Base-by-base conservation (phyloP, 1,140 invertebrate species). In the Drosophila ambigua region DNA sequence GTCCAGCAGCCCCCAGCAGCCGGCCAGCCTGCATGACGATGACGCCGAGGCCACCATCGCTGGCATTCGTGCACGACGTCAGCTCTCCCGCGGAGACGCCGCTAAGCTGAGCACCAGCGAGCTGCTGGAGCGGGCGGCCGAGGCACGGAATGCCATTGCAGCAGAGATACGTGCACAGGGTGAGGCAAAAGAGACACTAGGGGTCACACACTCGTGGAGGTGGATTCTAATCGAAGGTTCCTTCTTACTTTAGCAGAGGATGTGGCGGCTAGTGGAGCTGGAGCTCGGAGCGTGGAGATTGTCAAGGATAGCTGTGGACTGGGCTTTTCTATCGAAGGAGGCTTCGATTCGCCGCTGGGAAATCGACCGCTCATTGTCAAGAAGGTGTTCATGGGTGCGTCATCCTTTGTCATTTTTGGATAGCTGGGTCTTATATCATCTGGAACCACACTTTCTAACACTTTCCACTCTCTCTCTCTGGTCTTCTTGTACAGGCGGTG, bases 281-380 rank as follows among this genome's bases (percentile, higher is more conserved):
- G 90, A 8, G 76, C 90, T 39, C 81, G 90, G 5, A 71, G 69
- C 24, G 93, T 97, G 43, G 94, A 94, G 58, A 94, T 98, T 72
- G 93, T 94, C 15, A 98, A 98, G 90, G 97, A 98, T 78, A 96
- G 96, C 65, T 96, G 96, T 67, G 97, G 97, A 8, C 93, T 98
- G 44, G 98, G 98, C 46, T 98, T 99, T 91, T 97, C 97, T 82
- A 94, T 99, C 45, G 97, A 98, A 90, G 98, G 98, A 59, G 98
- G 98, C 20, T 95, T 96, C 79, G 97, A 97, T 81, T 98, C 97
- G 16, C 97, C 97, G 1, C 92, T 95, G 49, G 98, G 98, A 11
- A 97, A 98, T 92, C 94, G 95, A 83, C 97, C 98, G 49, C 93
- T 98, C 26, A 94, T 95, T 26, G 95, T 98, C 59, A 98, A 98